A percentile compares a stretch with the other conserved stretches of the same genome.
These are phyloP conservation scores for Gadopsis bispinosus DNA, from an alignment of 2,797 vertebrate genomes.

Conservation along the genomic window DNA sequence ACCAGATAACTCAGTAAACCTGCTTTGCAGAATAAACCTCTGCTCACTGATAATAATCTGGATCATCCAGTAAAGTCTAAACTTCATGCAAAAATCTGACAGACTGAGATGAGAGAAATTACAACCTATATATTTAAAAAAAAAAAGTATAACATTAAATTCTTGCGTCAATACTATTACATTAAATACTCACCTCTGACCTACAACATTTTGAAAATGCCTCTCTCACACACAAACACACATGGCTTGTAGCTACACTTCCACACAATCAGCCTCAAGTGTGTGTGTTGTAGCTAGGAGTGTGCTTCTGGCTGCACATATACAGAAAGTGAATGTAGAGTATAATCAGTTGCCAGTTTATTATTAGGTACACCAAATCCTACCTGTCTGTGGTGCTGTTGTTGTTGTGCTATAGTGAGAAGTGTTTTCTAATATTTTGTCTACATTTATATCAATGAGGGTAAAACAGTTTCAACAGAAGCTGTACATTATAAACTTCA, in stretches of 20 bases:
- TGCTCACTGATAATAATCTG: not conserved
- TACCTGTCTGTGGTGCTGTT: not conserved
- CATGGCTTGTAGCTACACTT: not conserved
- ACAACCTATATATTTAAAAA: too few relatives aligned
- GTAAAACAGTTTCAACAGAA: not conserved
- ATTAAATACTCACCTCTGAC: not conserved
- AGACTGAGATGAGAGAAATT: not conserved
- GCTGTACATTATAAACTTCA: too few relatives aligned
- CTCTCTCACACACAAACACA: not conserved
- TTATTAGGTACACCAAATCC: not conserved
- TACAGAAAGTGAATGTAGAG: not conserved
- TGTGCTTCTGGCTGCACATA: not conserved
- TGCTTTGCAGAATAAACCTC: not conserved
- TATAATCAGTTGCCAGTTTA: not conserved
- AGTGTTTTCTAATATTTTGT: not conserved
- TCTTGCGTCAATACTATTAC: too few relatives aligned
- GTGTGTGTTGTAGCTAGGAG: not conserved
- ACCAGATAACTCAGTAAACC: not conserved
- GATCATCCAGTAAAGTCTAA: not conserved
- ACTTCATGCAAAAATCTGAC: not conserved
- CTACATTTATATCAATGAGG: not conserved
- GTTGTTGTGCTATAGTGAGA: not conserved
- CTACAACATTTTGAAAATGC: not conserved
- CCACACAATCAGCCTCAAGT: not conserved
- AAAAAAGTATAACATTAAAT: too few relatives aligned